Conservation (phyloP, 2,113 vertebrate species). For the Albula glossodonta region DNA sequence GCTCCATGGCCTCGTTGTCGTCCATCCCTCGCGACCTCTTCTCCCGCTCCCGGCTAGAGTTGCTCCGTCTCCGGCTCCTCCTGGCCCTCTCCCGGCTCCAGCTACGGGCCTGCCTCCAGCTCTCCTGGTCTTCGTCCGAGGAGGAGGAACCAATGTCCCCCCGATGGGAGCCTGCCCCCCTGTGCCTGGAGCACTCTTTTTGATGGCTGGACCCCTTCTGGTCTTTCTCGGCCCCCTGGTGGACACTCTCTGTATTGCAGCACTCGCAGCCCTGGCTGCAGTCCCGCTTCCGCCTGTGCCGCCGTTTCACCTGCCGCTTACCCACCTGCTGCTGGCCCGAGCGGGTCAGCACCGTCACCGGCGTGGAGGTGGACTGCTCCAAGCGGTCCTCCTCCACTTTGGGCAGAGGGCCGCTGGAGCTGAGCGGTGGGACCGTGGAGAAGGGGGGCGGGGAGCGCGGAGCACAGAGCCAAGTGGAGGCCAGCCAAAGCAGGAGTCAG, state of each 20-base stretch:
- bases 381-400: conserved; percentile 78
- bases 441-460: no score
- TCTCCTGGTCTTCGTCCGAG: conserved; percentile 65
- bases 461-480: neutral
- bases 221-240: conserved; percentile 49
- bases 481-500: neutral
- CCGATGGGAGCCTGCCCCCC: conserved; percentile 40
- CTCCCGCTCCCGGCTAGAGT: conserved; percentile 37
- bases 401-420: conserved; percentile 70
- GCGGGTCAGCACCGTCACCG: conserved; percentile 69
- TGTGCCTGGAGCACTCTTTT: conserved; percentile 56
- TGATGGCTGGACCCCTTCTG: conserved; percentile 49
- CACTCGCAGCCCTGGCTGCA: conserved; percentile 60
- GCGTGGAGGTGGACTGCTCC: conserved; percentile 63
- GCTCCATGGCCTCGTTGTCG: conserved; percentile 57
- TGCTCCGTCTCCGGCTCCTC: conserved; percentile 66
- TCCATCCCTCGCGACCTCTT: conserved; percentile 11
- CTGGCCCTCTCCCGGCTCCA: conserved; percentile 80
- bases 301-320: conserved; percentile 80
- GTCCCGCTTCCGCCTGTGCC: conserved; percentile 73
- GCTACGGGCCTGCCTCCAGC: conserved; percentile 74
- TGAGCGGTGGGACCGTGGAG: conserved; percentile 56
- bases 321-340: conserved; percentile 67
- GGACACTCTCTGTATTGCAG: conserved; percentile 31
- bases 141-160: conserved; percentile 69